Evolutionary conservation across 2,797 vertebrate genomes (phyloP).

Genomic region (Gymnodraco acuticeps): DNA sequence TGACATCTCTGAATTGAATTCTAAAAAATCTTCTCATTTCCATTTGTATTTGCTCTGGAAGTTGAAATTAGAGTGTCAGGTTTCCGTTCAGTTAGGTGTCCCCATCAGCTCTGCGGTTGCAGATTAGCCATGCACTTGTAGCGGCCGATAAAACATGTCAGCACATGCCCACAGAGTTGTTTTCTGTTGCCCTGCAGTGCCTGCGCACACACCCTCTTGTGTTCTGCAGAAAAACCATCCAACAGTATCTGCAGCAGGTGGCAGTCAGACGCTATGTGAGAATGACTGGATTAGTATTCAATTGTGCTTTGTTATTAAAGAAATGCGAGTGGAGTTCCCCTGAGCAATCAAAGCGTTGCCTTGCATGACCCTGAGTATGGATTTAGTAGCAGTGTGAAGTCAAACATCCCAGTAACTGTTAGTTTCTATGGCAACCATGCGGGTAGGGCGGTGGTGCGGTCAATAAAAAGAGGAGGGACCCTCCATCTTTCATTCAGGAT

Average conservation of each 20-base stretch:
- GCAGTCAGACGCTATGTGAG: slow-evolving; percentile 10
- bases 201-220: slow-evolving; percentile 39
- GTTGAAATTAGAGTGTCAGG: slow-evolving; percentile 16
- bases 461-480: slow-evolving; percentile 43
- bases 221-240: slow-evolving; percentile 36
- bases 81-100: slow-evolving; percentile 38
- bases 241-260: slow-evolving; percentile 53
- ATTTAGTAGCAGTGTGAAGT: slow-evolving; percentile 39
- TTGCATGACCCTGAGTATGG: slow-evolving; percentile 40
- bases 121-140: slow-evolving; percentile 32
- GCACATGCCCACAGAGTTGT: slow-evolving; percentile 21
- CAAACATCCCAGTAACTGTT: slow-evolving; percentile 18
- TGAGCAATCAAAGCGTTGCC: slow-evolving; percentile 11
- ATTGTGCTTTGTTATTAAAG: neutral
- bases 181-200: slow-evolving; percentile 19
- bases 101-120: slow-evolving; percentile 19
- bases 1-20: slow-evolving; percentile 24
- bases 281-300: neutral
- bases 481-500: slow-evolving; percentile 65
- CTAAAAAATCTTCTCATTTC: neutral
- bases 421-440: slow-evolving; percentile 60
- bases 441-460: slow-evolving; percentile 34
- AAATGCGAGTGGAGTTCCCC: neutral
- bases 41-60: slow-evolving; percentile 17
- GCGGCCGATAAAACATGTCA: neutral